These are phyloP conservation scores for Psilopsiagon aymara DNA, from an alignment of 2,113 vertebrate species.

Conservation along the genomic window DNA sequence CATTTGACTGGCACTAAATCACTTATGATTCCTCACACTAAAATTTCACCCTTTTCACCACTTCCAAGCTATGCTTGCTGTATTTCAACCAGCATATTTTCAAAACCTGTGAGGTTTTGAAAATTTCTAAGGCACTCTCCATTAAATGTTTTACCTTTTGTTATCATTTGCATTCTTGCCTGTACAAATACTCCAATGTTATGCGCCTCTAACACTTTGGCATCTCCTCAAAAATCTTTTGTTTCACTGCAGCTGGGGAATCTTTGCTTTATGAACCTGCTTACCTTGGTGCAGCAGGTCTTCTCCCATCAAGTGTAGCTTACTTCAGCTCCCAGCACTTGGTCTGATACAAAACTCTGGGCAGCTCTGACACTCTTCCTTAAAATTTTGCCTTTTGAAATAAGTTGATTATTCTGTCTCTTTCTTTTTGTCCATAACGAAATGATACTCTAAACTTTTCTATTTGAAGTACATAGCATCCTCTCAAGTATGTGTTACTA, in stretches of 20 bases:
- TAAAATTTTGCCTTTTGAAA: slow-evolving; percentile 2
- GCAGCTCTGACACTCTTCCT: background rate
- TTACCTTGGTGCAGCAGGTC: background rate
- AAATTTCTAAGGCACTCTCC: background rate
- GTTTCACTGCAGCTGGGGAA: fast-evolving
- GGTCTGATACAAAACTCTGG: background rate
- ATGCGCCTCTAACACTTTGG: background rate
- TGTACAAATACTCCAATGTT: background rate
- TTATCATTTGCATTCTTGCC: background rate
- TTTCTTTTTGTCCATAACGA: background rate
- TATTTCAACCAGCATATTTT: background rate
- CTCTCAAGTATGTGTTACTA: slow-evolving; percentile 44
- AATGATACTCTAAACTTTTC: slow-evolving; percentile 1
- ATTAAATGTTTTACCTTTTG: background rate
- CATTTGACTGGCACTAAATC: background rate
- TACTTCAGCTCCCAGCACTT: background rate
- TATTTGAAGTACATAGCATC: slow-evolving; percentile 5
- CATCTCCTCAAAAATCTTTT: background rate
- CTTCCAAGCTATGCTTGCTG: background rate
- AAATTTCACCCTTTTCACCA: background rate
- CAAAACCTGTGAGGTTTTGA: background rate
- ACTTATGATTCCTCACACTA: background rate
- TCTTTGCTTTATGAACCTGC: background rate
- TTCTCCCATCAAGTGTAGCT: background rate
- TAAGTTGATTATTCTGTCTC: background rate